These are phyloP conservation scores for Columba janthina DNA, from an alignment of 2,113 vertebrate species.

Conservation along the genomic window DNA sequence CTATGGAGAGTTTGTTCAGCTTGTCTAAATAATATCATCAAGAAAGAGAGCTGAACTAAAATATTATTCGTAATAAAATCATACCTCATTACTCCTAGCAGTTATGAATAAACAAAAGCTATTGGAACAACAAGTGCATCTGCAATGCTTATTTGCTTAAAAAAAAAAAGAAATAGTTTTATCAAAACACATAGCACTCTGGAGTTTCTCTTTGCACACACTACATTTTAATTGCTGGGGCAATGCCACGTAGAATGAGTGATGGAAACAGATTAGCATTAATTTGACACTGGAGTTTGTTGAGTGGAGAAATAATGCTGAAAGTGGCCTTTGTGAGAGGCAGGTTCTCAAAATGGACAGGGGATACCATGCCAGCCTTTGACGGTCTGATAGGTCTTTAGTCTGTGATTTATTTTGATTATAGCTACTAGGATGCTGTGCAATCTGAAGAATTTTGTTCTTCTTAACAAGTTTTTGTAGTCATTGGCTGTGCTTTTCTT, in stretches of 20 bases:
- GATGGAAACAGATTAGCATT: neutral
- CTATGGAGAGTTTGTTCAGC: neutral
- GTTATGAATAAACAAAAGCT: constrained; percentile 13
- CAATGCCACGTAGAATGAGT: neutral
- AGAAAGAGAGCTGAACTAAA: constrained; percentile 18
- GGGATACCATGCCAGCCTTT: neutral
- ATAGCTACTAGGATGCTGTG: neutral
- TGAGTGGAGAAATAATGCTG: neutral
- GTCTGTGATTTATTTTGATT: neutral
- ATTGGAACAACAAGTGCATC: neutral
- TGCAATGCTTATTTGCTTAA: constrained; percentile 10
- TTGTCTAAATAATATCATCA: neutral
- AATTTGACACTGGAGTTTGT: neutral
- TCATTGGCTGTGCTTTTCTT: neutral
- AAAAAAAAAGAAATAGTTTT: neutral
- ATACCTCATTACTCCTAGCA: neutral
- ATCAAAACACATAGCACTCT: fast-evolving
- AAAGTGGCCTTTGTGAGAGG: neutral
- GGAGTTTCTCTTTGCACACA: neutral
- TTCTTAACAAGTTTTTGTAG: neutral
- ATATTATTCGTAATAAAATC: constrained; percentile 33
- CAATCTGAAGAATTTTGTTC: neutral
- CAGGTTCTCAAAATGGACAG: neutral
- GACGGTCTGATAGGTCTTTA: neutral
- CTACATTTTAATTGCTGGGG: constrained; percentile 22